Evolutionary conservation across 2,113 vertebrate genomes (phyloP), one percentile per base, ranked within the genome.

Genomic region (Psettodes erumei): DNA sequence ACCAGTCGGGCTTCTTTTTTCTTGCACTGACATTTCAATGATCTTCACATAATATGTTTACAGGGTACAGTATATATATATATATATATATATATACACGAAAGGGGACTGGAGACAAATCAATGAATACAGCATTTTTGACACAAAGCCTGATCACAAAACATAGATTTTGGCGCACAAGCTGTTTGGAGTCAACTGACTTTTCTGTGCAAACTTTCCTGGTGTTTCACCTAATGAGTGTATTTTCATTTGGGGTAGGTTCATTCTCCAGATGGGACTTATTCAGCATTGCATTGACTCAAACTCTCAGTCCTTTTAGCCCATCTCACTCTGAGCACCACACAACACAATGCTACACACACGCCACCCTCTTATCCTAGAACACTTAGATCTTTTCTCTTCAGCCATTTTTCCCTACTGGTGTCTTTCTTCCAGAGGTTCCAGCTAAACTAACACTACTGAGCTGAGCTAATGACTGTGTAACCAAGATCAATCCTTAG

Each of bases 401-500:
- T 66, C 27, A 27, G 38, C 67, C 58, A 23, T 67, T 65, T 55
- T 75, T 78, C 62, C 77, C 53, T 23, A 68, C 74, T 77, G 69
- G 59, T 56, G 82, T 72, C 71, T 81, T 79, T 84, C 67, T 81
- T 86, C 50, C 32, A 33, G 37, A 71, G 30, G 66, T 71, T 84
- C 63, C 63, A 61, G 50, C 75, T 81, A 83, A 88, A 88, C 79
- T 61, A 76, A 86, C 82, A 72, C 81, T 61, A 72, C 78, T 67
- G 85, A 87, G 88, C 77, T 64, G 75, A 83, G 86, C 87, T 89
- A 92, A 92, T 87, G 81, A 89, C 83, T 83, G 76, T 71, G 69
- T 76, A 25, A 82, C 71, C 81, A 21, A 63, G 77, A 90, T 90
- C 91, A 87, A 92, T 91, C 87, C 81, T 37, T 3, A 55, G 83